Evolutionary conservation across 1,140 invertebrate species (phyloP).

Genomic region (Zaprionus africanus): DNA sequence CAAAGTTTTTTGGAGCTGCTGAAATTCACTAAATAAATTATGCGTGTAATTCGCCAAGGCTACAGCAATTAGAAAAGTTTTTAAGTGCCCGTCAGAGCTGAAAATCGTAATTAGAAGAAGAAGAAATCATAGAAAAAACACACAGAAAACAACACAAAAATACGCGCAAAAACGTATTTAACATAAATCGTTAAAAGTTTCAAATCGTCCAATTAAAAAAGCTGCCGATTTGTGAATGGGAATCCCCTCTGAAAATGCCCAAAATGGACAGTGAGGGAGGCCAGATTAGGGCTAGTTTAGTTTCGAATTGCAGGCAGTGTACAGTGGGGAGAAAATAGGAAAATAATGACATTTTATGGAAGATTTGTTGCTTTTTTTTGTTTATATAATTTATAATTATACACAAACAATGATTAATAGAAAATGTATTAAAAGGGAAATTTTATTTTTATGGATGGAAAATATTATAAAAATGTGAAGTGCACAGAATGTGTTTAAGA

Average conservation of each 20-base stretch:
- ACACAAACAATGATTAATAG: too few species aligned
- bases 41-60: slow-evolving; percentile 47
- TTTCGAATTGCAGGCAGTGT: neutral
- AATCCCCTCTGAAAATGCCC: neutral
- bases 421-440: too few species aligned
- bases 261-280: neutral
- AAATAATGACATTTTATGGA: neutral
- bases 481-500: too few species aligned
- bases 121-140: slow-evolving; percentile 5
- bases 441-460: too few species aligned
- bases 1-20: slow-evolving; percentile 38
- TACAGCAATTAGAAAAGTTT: slow-evolving; percentile 48
- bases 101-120: slow-evolving; percentile 56
- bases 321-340: neutral
- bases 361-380: too few species aligned
- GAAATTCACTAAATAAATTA: slow-evolving; percentile 56
- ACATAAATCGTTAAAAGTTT: slow-evolving; percentile 17
- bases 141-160: neutral
- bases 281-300: neutral
- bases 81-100: slow-evolving; percentile 45
- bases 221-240: neutral
- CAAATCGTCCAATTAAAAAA: slow-evolving; percentile 30
- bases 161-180: slow-evolving; percentile 11
- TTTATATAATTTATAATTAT: neutral
- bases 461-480: too few species aligned